Percentiles rank a stretch among this genome's conserved stretches.
Conservation (phyloP, 2,797 vertebrate species). For the Phrynocephalus guinanensis region DNA sequence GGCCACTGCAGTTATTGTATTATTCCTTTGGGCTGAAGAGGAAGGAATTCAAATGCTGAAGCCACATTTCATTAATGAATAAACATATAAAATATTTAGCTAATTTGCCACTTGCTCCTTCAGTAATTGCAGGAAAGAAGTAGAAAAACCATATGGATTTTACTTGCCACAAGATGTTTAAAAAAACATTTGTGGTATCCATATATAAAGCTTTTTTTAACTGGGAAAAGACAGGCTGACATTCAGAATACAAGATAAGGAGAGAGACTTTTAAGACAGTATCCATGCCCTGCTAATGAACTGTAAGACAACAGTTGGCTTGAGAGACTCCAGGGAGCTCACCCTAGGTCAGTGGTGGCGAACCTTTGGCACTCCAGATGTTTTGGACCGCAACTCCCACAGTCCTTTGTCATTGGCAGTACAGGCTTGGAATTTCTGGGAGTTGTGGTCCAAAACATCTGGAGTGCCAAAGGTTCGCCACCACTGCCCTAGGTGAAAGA, state of each 20-base stretch:
- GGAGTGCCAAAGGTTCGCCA: too few relatives aligned
- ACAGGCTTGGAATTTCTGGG: too few relatives aligned
- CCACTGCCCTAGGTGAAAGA: background rate
- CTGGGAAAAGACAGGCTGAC: constrained; percentile 31
- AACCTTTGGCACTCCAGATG: too few relatives aligned
- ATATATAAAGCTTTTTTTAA: constrained; percentile 23
- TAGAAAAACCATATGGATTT: constrained; percentile 28
- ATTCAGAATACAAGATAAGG: constrained; percentile 43
- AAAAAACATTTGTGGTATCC: constrained; percentile 49
- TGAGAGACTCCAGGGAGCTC: constrained; percentile 5
- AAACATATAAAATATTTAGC: constrained; percentile 10
- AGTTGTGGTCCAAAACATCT: too few relatives aligned
- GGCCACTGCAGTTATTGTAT: background rate
- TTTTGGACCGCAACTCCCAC: too few relatives aligned
- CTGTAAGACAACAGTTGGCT: constrained; percentile 34
- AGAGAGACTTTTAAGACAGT: background rate
- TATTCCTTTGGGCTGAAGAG: background rate
- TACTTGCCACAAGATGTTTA: constrained; percentile 29
- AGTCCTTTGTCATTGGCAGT: too few relatives aligned
- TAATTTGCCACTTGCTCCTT: constrained; percentile 37
- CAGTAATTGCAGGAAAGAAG: constrained; percentile 33
- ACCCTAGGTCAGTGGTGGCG: background rate
- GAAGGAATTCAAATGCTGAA: constrained; percentile 21
- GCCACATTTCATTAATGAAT: constrained; percentile 36
- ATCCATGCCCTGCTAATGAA: constrained; percentile 41